Evolutionary conservation across 2,113 vertebrate genomes (phyloP).

Genomic region (Vireo altiloquus): DNA sequence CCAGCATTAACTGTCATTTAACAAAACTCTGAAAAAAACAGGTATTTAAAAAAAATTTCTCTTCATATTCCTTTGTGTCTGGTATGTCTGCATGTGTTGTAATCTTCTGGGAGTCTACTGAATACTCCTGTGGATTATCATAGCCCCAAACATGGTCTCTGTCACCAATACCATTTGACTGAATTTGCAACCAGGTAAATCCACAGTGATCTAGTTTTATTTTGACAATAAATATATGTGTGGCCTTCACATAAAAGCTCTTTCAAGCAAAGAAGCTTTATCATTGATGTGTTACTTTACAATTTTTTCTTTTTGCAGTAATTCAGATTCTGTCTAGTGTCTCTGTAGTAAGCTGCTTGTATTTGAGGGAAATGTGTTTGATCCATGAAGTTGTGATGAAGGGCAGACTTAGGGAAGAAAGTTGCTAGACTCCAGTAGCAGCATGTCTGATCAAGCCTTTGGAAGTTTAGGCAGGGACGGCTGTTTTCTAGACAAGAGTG

Average conservation of each 20-base stretch:
- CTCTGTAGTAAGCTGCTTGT: neutral
- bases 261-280: neutral
- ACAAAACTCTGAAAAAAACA: neutral
- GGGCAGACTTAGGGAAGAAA: neutral
- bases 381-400: neutral
- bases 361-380: neutral
- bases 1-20: neutral
- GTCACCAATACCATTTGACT: neutral
- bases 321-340: neutral
- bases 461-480: slow-evolving; percentile 11
- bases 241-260: neutral
- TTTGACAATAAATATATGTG: neutral
- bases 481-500: neutral
- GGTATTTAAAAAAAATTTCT: neutral
- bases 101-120: neutral
- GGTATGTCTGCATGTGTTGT: neutral
- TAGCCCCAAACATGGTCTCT: neutral
- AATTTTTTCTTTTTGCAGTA: neutral
- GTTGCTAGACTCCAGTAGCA: neutral
- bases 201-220: neutral
- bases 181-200: neutral
- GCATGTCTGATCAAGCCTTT: neutral
- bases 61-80: neutral
- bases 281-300: neutral
- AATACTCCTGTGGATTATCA: neutral